Conservation (phyloP, 2,888 invertebrate species). For the Sarcophaga variegata region DNA sequence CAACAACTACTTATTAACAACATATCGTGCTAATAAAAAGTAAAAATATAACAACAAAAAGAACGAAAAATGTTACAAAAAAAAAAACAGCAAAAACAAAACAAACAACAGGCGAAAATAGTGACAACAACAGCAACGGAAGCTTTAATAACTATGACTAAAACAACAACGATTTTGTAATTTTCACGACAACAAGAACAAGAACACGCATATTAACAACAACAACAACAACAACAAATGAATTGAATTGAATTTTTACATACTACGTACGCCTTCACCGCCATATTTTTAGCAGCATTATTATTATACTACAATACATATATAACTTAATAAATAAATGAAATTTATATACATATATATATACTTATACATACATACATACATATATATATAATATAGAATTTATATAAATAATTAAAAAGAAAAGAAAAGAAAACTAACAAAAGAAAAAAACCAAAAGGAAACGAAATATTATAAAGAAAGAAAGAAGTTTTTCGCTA, state of each 20-base stretch:
- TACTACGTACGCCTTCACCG: slow-evolving; percentile 24
- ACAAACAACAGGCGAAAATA: not conserved
- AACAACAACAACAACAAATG: not conserved
- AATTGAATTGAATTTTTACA: slow-evolving; percentile 48
- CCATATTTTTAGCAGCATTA: slow-evolving; percentile 19
- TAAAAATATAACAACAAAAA: slow-evolving; percentile 70
- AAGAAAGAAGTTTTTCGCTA: not conserved
- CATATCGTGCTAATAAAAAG: slow-evolving; percentile 76
- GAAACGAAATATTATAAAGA: not conserved
- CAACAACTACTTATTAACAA: not conserved
- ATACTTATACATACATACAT: slow-evolving; percentile 4
- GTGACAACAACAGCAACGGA: slow-evolving; percentile 15
- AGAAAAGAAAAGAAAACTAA: not conserved
- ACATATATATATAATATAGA: slow-evolving; percentile 1
- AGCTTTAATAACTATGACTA: slow-evolving; percentile 5
- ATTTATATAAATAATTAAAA: not conserved
- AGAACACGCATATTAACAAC: not conserved
- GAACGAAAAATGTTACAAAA: slow-evolving; percentile 12
- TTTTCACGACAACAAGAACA: not conserved
- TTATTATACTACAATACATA: too few species aligned
- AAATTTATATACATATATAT: slow-evolving; percentile 15
- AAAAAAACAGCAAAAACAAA: slow-evolving; percentile 3
- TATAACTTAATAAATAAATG: not conserved
- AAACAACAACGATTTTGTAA: slow-evolving; percentile 23
- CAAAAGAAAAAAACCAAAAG: not conserved